These are phyloP conservation scores for Chaetodon trifascialis DNA, from an alignment of 2,113 vertebrate genomes.

Conservation along the genomic window DNA sequence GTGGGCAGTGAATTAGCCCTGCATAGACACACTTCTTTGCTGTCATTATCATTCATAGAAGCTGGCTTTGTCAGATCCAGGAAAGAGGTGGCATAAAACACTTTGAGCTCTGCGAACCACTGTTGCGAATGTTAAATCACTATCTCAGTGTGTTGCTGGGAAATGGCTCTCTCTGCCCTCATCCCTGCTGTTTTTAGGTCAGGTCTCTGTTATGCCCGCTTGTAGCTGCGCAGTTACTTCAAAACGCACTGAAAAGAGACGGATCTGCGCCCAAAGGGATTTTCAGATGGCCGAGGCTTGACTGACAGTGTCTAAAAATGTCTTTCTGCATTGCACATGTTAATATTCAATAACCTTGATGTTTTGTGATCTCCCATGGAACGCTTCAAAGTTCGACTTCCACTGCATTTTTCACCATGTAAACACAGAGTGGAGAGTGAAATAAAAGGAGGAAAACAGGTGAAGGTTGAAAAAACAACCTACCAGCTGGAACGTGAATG, in stretches of 20 bases:
- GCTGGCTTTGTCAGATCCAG: constrained; percentile 19
- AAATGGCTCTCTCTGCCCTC: constrained; percentile 33
- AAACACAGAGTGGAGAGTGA: neutral
- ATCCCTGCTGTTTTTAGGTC: constrained; percentile 53
- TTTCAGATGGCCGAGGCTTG: neutral
- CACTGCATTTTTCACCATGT: neutral
- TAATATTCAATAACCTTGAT: neutral
- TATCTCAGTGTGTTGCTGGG: constrained; percentile 38
- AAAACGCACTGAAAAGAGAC: constrained; percentile 22
- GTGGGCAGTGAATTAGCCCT: neutral
- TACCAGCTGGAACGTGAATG: neutral
- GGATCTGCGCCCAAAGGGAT: constrained; percentile 7
- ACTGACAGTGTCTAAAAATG: constrained; percentile 13
- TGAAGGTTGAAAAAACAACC: neutral
- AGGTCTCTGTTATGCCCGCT: constrained; percentile 29
- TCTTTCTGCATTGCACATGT: neutral
- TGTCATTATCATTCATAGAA: constrained; percentile 34
- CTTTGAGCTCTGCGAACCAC: constrained; percentile 24
- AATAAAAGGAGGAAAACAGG: neutral
- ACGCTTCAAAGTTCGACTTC: neutral
- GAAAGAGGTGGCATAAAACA: constrained; percentile 12
- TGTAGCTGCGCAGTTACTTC: constrained; percentile 34
- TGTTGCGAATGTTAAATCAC: constrained; percentile 45
- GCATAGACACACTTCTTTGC: neutral
- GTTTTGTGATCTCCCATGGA: neutral